These are phyloP conservation scores for Myotis findleyi DNA, from an alignment of 2,797 vertebrate species.

Conservation along the genomic window DNA sequence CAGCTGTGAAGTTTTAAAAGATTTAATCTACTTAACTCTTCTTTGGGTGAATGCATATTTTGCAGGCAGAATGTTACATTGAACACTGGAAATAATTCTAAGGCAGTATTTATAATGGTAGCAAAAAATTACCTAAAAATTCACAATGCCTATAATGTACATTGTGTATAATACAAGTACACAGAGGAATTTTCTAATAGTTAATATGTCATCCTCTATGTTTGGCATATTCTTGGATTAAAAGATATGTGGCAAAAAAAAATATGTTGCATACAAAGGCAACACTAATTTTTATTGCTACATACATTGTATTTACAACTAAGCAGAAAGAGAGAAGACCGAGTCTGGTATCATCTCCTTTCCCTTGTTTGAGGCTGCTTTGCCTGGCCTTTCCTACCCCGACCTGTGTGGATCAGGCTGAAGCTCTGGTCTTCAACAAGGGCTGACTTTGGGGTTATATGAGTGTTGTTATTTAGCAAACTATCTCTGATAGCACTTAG, in stretches of 20 bases:
- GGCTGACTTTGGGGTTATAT: not conserved
- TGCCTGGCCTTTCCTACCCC: not conserved
- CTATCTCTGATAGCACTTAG: not conserved
- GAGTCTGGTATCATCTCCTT: not conserved
- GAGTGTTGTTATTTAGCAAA: not conserved
- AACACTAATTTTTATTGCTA: not conserved
- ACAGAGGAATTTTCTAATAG: not conserved
- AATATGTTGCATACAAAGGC: not conserved
- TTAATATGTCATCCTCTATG: not conserved
- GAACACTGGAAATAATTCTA: conserved; percentile 38
- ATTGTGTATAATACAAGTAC: not conserved
- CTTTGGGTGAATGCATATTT: not conserved
- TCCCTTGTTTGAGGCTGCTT: not conserved
- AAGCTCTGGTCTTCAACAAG: not conserved
- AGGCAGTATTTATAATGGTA: not conserved
- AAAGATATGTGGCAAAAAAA: not conserved
- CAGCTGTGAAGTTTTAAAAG: not conserved
- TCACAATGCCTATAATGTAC: not conserved
- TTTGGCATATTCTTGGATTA: not conserved
- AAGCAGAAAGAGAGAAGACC: conserved; percentile 23
- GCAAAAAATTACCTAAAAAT: not conserved
- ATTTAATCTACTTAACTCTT: conserved; percentile 27
- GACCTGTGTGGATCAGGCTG: not conserved
- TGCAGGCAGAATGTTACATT: not conserved
- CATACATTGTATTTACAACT: not conserved